Evolutionary conservation across 2,113 vertebrate species (phyloP).

Genomic region (Oenanthe melanoleuca): DNA sequence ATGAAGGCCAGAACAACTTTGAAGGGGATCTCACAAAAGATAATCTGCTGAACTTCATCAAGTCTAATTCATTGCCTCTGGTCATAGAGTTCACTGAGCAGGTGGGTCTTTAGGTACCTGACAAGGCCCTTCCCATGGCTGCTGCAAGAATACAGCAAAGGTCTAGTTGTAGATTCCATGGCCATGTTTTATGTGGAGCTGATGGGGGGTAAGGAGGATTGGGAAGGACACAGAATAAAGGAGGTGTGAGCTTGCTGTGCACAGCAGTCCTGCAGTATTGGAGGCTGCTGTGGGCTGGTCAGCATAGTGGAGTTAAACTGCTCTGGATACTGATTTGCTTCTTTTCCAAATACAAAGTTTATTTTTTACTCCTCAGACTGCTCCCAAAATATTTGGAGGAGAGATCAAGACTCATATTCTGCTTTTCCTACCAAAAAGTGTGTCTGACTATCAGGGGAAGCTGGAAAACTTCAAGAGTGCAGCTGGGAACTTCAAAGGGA

Average conservation of each 20-base stretch:
- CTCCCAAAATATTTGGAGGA: slow-evolving; percentile 98
- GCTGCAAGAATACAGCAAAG: neutral
- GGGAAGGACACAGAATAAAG: neutral
- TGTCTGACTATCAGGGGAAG: slow-evolving; percentile 86
- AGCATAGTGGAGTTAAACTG: neutral
- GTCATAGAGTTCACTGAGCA: slow-evolving; percentile 99
- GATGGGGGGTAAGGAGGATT: neutral
- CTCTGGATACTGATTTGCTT: neutral
- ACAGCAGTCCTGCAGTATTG: neutral
- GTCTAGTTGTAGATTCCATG: neutral
- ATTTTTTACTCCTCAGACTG: slow-evolving; percentile 78
- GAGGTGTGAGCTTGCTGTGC: neutral
- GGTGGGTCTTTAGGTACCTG: slow-evolving; percentile 67
- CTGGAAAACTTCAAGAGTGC: slow-evolving; percentile 91
- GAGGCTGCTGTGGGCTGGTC: neutral
- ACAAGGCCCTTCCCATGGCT: neutral
- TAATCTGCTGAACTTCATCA: slow-evolving; percentile 87
- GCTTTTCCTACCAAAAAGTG: slow-evolving; percentile 90
- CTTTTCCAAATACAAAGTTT: neutral
- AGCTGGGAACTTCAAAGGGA: slow-evolving; percentile 89
- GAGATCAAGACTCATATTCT: slow-evolving; percentile 98
- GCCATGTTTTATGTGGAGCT: neutral
- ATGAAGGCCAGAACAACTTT: slow-evolving; percentile 92
- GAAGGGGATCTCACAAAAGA: slow-evolving; percentile 91
- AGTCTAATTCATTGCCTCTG: slow-evolving; percentile 92